Conservation (phyloP, 2,797 vertebrate species). For the Melanotaenia maccullochi region DNA sequence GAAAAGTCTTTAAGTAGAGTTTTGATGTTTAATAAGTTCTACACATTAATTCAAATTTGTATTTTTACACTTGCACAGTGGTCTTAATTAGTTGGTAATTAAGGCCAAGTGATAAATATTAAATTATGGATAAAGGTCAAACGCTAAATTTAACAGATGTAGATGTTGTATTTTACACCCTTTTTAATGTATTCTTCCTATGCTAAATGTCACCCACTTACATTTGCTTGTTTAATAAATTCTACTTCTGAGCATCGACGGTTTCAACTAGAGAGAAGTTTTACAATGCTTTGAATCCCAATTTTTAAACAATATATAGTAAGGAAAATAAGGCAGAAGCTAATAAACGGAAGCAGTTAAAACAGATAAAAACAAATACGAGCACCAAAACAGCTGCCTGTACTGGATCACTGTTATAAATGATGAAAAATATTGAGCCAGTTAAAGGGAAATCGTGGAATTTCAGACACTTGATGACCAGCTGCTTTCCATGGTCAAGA, state of each 20-base stretch:
- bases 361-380: too few relatives aligned
- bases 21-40: neutral
- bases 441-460: neutral
- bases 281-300: neutral
- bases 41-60: neutral
- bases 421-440: too few relatives aligned
- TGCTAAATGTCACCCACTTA: neutral
- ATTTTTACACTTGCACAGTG: neutral
- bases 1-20: neutral
- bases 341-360: too few relatives aligned
- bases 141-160: neutral
- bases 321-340: too few relatives aligned
- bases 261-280: neutral
- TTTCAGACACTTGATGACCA: neutral
- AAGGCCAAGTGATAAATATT: neutral
- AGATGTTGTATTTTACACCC: neutral
- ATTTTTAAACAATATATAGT: too few relatives aligned
- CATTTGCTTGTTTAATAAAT: neutral
- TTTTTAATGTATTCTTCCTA: neutral
- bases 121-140: neutral
- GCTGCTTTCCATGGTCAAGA: too few relatives aligned
- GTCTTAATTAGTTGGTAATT: neutral
- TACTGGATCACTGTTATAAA: too few relatives aligned
- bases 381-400: too few relatives aligned
- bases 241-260: neutral